Percentiles rank a stretch among this genome's conserved stretches.
These are phyloP conservation scores for Guaruba guarouba DNA, from an alignment of 2,113 vertebrate genomes.

Conservation along the genomic window DNA sequence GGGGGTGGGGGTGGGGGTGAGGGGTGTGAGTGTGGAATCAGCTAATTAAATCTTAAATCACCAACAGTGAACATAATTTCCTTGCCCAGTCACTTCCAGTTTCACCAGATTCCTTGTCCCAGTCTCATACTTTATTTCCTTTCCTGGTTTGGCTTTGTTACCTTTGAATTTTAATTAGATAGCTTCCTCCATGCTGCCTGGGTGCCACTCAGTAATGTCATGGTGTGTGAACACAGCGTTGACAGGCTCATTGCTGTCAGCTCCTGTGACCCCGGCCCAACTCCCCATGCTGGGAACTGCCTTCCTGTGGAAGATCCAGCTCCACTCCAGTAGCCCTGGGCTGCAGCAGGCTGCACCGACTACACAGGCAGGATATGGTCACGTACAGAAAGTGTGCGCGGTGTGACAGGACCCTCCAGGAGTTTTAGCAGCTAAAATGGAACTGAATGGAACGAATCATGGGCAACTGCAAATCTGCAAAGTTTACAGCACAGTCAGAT, in stretches of 20 bases:
- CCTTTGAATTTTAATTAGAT: constrained; percentile 49
- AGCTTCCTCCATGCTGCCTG: not conserved
- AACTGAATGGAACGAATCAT: not conserved
- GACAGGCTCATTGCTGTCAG: not conserved
- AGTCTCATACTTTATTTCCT: constrained; percentile 7
- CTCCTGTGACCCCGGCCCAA: not conserved
- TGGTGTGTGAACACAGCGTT: constrained; percentile 1
- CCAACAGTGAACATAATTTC: constrained; percentile 55
- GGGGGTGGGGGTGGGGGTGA: too few species aligned
- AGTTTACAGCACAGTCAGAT: not conserved
- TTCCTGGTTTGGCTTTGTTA: constrained; percentile 11
- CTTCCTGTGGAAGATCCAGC: not conserved
- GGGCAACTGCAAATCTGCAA: not conserved
- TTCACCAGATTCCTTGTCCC: constrained; percentile 36
- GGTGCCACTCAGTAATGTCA: constrained; percentile 22
- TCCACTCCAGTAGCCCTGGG: not conserved
- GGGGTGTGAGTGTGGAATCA: not conserved
- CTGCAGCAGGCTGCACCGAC: not conserved
- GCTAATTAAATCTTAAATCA: constrained; percentile 64
- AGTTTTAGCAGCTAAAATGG: not conserved
- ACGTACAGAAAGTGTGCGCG: accelerated
- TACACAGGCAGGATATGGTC: accelerated
- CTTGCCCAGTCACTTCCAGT: constrained; percentile 49
- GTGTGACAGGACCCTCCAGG: not conserved
- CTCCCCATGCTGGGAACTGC: not conserved